Conservation (phyloP, 2,888 invertebrate species). For the Tupiocoris notatus region DNA sequence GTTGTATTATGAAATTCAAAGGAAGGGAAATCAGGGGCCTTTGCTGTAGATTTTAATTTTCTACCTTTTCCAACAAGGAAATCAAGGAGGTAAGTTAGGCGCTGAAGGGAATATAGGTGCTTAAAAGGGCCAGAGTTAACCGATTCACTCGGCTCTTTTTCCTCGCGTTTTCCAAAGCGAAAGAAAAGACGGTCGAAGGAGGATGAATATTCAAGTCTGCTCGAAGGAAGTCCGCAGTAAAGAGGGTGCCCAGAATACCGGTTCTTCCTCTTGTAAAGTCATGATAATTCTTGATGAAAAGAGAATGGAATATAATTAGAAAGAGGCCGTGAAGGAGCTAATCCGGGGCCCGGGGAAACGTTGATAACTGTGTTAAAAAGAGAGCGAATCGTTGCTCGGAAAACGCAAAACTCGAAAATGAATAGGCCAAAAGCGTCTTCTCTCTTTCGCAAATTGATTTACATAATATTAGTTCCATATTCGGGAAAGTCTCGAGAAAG, state of each 20-base stretch:
- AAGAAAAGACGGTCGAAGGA: neutral
- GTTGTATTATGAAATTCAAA: neutral
- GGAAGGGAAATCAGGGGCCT: neutral
- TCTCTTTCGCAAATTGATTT: slow-evolving; percentile 27
- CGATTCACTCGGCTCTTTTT: neutral
- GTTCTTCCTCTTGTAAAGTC: slow-evolving; percentile 33
- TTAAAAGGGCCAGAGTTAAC: neutral
- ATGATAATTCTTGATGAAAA: slow-evolving; percentile 41
- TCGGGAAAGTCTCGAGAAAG: neutral
- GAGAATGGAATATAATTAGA: slow-evolving; percentile 41
- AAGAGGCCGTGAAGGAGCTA: slow-evolving; percentile 9
- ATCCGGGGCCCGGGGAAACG: slow-evolving; percentile 24
- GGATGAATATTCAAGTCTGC: slow-evolving; percentile 31
- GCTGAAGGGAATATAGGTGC: neutral
- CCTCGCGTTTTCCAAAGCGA: neutral
- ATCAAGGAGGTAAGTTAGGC: neutral
- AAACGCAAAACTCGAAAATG: slow-evolving; percentile 8
- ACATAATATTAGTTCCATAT: slow-evolving; percentile 34
- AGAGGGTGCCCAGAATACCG: neutral
- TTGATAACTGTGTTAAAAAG: slow-evolving; percentile 38
- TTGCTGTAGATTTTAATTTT: neutral
- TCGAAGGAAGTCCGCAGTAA: neutral
- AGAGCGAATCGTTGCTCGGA: neutral
- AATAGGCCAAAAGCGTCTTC: neutral
- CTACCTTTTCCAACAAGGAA: neutral